Evolutionary conservation across 2,113 vertebrate species (phyloP).

Genomic region (Balaeniceps rex): DNA sequence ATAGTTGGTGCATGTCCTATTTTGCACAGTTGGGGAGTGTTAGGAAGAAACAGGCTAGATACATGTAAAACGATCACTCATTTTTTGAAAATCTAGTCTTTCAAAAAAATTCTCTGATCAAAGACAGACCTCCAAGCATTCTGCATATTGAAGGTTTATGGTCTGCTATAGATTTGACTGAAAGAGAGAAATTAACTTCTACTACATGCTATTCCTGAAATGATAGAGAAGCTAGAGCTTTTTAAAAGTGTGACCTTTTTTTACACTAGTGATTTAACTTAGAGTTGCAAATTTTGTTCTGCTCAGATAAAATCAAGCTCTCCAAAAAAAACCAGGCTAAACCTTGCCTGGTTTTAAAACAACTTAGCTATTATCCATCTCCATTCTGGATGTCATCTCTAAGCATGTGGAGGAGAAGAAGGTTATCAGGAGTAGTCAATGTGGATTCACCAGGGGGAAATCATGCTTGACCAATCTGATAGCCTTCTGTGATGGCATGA

Average conservation of each 20-base stretch:
- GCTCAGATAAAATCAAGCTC: neutral
- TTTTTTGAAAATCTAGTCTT: neutral
- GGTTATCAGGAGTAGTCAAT: too few species aligned
- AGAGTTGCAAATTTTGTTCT: neutral
- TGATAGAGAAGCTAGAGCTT: neutral
- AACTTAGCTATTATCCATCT: neutral
- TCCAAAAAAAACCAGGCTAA: neutral
- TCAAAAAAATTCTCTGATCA: neutral
- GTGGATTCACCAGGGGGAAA: too few species aligned
- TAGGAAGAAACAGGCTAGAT: neutral
- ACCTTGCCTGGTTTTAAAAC: neutral
- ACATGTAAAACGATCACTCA: neutral
- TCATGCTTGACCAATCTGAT: too few species aligned
- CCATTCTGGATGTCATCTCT: too few species aligned
- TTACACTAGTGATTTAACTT: neutral
- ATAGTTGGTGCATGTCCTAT: fast-evolving
- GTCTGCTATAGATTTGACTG: neutral
- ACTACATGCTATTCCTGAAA: neutral
- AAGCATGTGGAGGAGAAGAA: too few species aligned
- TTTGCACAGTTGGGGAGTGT: neutral
- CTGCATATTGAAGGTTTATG: neutral
- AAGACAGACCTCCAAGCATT: neutral
- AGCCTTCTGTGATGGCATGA: too few species aligned
- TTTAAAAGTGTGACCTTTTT: neutral
- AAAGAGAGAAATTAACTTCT: neutral